Evolutionary conservation across 2,113 vertebrate species (phyloP).

Genomic region (Stigmatopora argus): DNA sequence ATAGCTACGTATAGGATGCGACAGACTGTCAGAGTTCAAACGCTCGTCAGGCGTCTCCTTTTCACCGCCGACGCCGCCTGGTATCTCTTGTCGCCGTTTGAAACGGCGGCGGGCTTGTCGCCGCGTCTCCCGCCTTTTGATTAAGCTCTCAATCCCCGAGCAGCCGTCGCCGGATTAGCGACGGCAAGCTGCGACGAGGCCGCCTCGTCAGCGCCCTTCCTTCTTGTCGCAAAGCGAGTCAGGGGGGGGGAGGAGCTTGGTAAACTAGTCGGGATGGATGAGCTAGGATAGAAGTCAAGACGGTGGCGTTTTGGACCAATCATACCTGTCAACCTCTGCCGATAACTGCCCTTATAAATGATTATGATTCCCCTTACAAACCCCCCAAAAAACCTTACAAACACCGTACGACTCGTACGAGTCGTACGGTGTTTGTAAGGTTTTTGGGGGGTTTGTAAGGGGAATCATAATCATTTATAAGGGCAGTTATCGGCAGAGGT

Average conservation of each 20-base stretch:
- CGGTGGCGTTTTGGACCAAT: too few species aligned
- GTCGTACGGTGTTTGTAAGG: too few species aligned
- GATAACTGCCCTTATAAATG: too few species aligned
- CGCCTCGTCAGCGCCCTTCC: neutral
- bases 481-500: too few species aligned
- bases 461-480: too few species aligned
- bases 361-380: too few species aligned
- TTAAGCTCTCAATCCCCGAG: slow-evolving; percentile 3
- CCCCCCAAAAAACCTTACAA: too few species aligned
- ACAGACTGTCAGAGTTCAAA: slow-evolving; percentile 46
- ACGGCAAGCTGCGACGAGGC: neutral
- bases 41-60: slow-evolving; percentile 35
- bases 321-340: too few species aligned
- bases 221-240: neutral
- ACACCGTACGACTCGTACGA: too few species aligned
- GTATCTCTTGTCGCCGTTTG: slow-evolving; percentile 27
- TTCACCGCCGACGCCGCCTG: slow-evolving; percentile 32
- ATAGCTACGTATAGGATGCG: slow-evolving; percentile 20
- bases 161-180: slow-evolving; percentile 21
- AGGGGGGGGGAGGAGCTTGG: neutral
- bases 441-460: too few species aligned
- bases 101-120: slow-evolving; percentile 29
- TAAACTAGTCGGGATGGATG: neutral
- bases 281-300: neutral
- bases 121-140: slow-evolving; percentile 31